Evolutionary conservation across 2,797 vertebrate species (phyloP).

Genomic region (Channallabes apus): DNA sequence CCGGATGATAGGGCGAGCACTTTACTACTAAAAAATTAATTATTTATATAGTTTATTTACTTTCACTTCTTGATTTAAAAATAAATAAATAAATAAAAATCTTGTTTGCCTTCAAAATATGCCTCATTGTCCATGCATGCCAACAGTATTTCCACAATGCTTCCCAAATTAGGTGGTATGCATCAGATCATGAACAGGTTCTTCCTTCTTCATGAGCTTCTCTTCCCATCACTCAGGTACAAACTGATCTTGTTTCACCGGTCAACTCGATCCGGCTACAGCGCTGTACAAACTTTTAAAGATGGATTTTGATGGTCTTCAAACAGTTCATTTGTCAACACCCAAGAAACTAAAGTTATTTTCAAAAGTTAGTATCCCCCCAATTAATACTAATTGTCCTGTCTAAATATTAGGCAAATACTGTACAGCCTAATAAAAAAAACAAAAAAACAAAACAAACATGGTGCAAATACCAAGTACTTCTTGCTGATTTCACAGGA

Average conservation of each 20-base stretch:
- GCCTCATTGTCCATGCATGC: slow-evolving; percentile 5
- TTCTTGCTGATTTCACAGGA: too few species aligned
- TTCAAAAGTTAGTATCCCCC: too few species aligned
- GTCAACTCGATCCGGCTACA: background rate
- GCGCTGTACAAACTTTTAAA: background rate
- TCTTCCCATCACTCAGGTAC: background rate
- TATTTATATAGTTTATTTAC: too few species aligned
- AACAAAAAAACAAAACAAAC: too few species aligned
- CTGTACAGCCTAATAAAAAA: too few species aligned
- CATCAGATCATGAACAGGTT: background rate
- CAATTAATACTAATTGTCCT: too few species aligned
- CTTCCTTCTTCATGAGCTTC: background rate
- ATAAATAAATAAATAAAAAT: background rate
- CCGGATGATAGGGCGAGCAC: too few species aligned
- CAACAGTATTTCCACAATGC: background rate
- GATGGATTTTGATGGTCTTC: background rate
- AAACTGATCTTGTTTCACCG: background rate
- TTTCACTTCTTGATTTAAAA: too few species aligned
- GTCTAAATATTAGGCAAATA: too few species aligned
- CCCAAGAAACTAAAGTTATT: too few species aligned
- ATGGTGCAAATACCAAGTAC: too few species aligned
- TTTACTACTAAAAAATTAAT: too few species aligned
- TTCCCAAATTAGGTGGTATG: background rate
- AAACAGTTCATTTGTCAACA: background rate
- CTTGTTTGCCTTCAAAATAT: background rate